Evolutionary conservation across 2,113 vertebrate species (phyloP).

Genomic region (Tichodroma muraria): DNA sequence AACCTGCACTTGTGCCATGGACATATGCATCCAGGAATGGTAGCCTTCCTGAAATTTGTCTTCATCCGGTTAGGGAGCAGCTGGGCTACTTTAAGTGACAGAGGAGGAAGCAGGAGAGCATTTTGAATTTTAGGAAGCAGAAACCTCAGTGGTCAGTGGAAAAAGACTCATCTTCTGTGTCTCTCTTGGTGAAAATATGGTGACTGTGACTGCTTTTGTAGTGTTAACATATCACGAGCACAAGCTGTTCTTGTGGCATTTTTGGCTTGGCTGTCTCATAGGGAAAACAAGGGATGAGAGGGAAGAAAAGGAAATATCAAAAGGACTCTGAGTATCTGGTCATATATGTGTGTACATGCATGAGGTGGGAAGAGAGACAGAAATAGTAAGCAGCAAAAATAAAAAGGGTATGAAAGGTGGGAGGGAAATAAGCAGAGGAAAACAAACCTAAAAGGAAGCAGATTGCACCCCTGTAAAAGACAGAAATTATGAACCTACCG

Average conservation of each 20-base stretch:
- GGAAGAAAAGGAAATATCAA: not conserved
- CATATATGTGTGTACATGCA: not conserved
- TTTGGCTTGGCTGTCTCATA: conserved; percentile 6
- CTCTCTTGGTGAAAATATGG: not conserved
- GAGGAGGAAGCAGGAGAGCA: not conserved
- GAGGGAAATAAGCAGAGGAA: not conserved
- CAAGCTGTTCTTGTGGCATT: not conserved
- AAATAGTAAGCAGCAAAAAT: not conserved
- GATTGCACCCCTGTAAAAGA: not conserved
- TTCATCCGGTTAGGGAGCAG: not conserved
- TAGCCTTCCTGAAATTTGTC: not conserved
- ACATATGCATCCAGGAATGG: not conserved
- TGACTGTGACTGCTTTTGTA: not conserved
- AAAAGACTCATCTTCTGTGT: not conserved
- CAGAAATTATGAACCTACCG: not conserved
- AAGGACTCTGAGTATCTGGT: not conserved
- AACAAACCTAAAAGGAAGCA: not conserved
- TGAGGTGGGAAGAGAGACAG: not conserved
- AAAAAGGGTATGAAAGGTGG: not conserved
- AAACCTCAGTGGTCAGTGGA: not conserved
- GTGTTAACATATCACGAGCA: not conserved
- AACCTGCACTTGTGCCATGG: not conserved
- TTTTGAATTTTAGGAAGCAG: not conserved
- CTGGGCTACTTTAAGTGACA: not conserved
- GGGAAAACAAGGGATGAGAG: not conserved